Evolutionary conservation across 2,113 vertebrate species (phyloP).

Genomic region (Beaufortia kweichowensis): DNA sequence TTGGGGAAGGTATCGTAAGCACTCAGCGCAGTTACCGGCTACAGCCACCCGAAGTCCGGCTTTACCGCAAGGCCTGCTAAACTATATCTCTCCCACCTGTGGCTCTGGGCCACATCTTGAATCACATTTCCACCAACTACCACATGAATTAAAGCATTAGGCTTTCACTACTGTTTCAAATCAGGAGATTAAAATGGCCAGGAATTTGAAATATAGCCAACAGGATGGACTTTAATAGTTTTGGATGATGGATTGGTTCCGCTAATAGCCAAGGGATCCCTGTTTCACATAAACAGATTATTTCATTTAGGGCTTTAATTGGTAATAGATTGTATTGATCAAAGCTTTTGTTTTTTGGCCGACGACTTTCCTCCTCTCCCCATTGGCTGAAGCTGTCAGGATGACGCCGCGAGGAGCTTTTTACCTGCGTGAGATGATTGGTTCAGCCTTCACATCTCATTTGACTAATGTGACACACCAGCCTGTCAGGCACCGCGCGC

Average conservation of each 20-base stretch:
- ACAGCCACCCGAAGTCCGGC: conserved; percentile 18
- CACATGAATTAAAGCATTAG: conserved; percentile 40
- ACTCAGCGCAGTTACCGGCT: conserved; percentile 19
- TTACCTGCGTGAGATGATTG: conserved; percentile 55
- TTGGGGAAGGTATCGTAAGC: conserved; percentile 22
- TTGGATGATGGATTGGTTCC: conserved; percentile 27
- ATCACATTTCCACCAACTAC: conserved; percentile 38
- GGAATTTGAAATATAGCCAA: conserved; percentile 19
- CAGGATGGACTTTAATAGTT: conserved; percentile 38
- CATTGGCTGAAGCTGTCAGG: conserved; percentile 41
- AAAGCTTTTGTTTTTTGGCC: conserved; percentile 12
- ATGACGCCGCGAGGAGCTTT: conserved; percentile 34
- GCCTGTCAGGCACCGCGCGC: conserved; percentile 43
- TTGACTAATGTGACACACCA: conserved; percentile 55
- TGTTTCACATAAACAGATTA: conserved; percentile 38
- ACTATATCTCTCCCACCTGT: conserved; percentile 13
- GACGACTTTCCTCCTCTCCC: conserved; percentile 24
- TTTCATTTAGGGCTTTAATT: conserved; percentile 46
- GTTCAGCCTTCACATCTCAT: conserved; percentile 57
- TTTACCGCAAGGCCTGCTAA: conserved; percentile 21
- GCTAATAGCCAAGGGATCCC: conserved; percentile 8
- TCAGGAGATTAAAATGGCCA: conserved; percentile 21
- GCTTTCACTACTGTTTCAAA: conserved; percentile 29
- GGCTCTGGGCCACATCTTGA: conserved; percentile 15
- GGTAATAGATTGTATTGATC: conserved; percentile 38